Evolutionary conservation across 2,797 vertebrate genomes (phyloP).

Genomic region (Eulemur mongoz): DNA sequence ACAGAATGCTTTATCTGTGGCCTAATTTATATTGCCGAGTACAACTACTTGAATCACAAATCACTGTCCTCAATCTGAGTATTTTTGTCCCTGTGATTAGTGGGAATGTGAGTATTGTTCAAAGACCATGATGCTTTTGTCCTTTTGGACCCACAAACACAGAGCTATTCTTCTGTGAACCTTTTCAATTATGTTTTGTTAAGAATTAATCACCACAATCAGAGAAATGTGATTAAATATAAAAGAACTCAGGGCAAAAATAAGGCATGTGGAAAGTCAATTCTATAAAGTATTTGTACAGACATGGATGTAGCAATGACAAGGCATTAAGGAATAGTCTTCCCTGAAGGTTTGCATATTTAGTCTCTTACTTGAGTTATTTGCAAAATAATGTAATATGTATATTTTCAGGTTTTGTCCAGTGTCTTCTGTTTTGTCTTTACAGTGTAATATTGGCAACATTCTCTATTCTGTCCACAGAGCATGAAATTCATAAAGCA

Average conservation of each 20-base stretch:
- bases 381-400: not conserved
- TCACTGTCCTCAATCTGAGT: conserved; percentile 77
- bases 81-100: conserved; percentile 66
- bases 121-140: conserved; percentile 56
- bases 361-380: not conserved
- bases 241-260: conserved; percentile 38
- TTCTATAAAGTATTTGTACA: not conserved
- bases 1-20: conserved; percentile 89
- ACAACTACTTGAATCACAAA: conserved; percentile 80
- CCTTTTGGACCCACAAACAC: conserved; percentile 57
- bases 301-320: not conserved
- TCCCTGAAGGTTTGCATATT: not conserved
- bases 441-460: not conserved
- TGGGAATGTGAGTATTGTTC: conserved; percentile 59
- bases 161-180: not conserved
- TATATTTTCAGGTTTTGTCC: conserved; percentile 2
- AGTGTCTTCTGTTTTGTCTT: not conserved
- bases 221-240: conserved; percentile 39
- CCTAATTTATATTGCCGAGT: conserved; percentile 90
- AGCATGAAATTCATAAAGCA: conserved; percentile 24
- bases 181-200: conserved; percentile 66
- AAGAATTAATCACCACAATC: conserved; percentile 32
- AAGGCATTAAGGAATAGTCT: not conserved
- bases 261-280: not conserved
- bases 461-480: not conserved